Evolutionary conservation across 92 coral and sea anemone genomes (phyloP), one percentile per base, ranked within the genome.

Genomic region (Paragorgia papillata): DNA sequence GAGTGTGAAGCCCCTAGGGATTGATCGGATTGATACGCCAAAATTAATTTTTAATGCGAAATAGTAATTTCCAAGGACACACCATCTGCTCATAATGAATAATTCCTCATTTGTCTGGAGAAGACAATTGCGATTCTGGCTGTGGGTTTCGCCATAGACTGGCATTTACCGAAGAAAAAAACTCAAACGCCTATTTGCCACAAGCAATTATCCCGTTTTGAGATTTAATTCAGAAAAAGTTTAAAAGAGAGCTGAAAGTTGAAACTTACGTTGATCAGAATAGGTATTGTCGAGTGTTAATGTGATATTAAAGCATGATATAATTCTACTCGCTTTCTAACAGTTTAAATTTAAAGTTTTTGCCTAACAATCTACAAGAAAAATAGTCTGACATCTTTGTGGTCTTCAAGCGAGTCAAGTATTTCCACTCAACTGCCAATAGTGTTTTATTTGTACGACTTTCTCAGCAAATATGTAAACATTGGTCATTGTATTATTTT

Each of bases 21-120:
- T 6, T 46, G 12, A 7, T 6, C 17, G n/a, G 15, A 46, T 6
- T 46, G 9, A 46, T 2, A 2, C 14, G 53, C 53, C 53, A 46
- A 46, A 46, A 46, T 46, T 46, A 46, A 46, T 46, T 46, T 46
- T 46, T 46, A 46, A 46, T 46, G 53, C 12, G n/a, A n/a, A 37
- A 4, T 10, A 37, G 43, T 37, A 37, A 37, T 37, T 37, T 37
- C 10, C 4, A 37, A 10, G 43, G 43, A 37, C 43, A 4, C 43
- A 4, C 43, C 53, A n/a, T 6, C n/a, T 7, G 12, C n/a, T 46
- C n/a, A 7, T 15, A 2, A 46, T 46, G 14, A 46, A 46, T 46
- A 46, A 46, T 46, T 46, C n/a, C 53, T 7, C n/a, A 2, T n/a
- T 46, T 46, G 12, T 7, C 2, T 46, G 7, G 53, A 15, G n/a